Conservation (phyloP, 2,113 vertebrate species). For the Rhinogobius similis region DNA sequence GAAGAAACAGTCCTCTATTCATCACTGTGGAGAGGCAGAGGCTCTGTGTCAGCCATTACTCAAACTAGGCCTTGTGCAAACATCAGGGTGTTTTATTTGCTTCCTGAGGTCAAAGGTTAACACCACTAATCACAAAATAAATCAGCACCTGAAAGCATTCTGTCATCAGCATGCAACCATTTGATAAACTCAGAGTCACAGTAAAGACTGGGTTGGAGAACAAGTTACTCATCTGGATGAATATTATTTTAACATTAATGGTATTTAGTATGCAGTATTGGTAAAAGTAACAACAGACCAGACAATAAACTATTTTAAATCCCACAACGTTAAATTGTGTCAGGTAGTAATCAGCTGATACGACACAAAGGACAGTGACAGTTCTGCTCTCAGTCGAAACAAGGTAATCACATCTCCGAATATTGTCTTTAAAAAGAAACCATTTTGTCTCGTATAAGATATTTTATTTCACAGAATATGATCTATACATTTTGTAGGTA, state of each 20-base stretch:
- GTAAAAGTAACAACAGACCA: too few relatives aligned
- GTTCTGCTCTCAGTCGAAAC: too few relatives aligned
- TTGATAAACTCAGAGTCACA: slow-evolving; percentile 54
- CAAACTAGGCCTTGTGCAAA: slow-evolving; percentile 67
- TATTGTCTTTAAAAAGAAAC: too few relatives aligned
- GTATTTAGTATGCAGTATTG: too few relatives aligned
- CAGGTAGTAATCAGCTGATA: too few relatives aligned
- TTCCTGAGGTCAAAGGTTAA: slow-evolving; percentile 67
- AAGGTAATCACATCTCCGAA: too few relatives aligned
- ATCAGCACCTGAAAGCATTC: slow-evolving; percentile 58
- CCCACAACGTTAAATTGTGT: too few relatives aligned
- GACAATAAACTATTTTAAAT: not conserved
- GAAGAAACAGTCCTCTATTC: slow-evolving; percentile 27
- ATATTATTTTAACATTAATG: slow-evolving; percentile 35
- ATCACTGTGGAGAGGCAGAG: slow-evolving; percentile 52
- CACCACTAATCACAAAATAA: slow-evolving; percentile 67
- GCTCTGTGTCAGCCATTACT: slow-evolving; percentile 39
- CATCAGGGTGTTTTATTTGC: slow-evolving; percentile 74
- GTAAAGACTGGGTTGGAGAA: slow-evolving; percentile 14
- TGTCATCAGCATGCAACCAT: slow-evolving; percentile 51
- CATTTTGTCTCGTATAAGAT: too few relatives aligned
- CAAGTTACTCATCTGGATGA: slow-evolving; percentile 51
- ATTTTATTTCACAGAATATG: too few relatives aligned
- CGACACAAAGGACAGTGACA: too few relatives aligned
- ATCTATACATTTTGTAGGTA: not conserved